Base-by-base conservation (phyloP, 2,113 vertebrate species). In the Pseudopipra pipra region DNA sequence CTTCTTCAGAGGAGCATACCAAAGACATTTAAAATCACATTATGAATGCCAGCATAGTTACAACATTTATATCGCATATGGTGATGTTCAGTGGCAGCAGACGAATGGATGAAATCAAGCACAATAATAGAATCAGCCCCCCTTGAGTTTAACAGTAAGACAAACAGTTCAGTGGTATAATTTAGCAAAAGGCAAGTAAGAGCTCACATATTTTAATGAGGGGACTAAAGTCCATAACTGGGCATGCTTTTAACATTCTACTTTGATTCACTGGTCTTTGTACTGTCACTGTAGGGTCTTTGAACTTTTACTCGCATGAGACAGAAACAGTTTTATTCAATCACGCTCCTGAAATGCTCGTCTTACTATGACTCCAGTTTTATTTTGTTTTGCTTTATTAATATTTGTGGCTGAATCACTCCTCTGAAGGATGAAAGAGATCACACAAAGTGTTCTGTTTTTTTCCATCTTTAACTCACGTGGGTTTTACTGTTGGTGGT, bases 21-120 rank as follows among this genome's bases (percentile, higher is more conserved):
- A 86, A 82, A 90, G 90, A 66, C 90, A 82, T 95, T 89, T 90
- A 93, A 95, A 93, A 89, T 93, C 88, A 85, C 86, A 81, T 93
- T 89, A 96, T 72, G 86, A 90, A 89, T 92, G 80, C 73, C 80
- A 87, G 70, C 91, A 65, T 84, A 90, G 75, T 80, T 85, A 82
- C 79, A 78, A 89, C 88, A 90, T 82, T 95, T 90, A 90, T 81
- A 72, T 78, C 52, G 47, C 22, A 35, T 27, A 39, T 2, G 7
- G 68, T 86, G 82, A 90, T 81, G 73, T 72, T 93, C 92, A 65
- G 80, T 85, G 86, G 92, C 92, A 87, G 88, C 83, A 95, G 83
- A 81, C 3, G 11, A 96, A 94, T 85, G 77, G 80, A 89, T 92
- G 93, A 96, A 90, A 87, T 92, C 65, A 90, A 96, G 93, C 52